Percentiles rank a stretch among this genome's conserved stretches.
phyloP scores from a whole-genome alignment of 2,113 vertebrate species.

The Regulus satrapa region DNA sequence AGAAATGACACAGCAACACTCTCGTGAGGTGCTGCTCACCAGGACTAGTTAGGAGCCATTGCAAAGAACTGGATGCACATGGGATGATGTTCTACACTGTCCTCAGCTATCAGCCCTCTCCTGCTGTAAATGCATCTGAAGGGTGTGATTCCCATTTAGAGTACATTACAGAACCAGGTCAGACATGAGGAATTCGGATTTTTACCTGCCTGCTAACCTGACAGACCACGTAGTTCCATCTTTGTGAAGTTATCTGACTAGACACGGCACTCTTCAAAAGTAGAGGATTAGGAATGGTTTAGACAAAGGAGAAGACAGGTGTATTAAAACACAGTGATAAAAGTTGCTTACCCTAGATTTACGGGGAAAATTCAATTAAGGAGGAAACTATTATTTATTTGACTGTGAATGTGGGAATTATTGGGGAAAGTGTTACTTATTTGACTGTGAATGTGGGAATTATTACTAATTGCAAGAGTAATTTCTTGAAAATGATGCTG shows the following conservation, averaged over 20 bases:
- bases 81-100: background rate
- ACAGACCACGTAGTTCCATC: background rate
- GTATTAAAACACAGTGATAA: background rate
- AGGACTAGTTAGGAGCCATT: background rate
- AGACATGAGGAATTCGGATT: slow-evolving; percentile 45
- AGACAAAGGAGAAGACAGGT: background rate
- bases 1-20: background rate
- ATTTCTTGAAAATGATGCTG: slow-evolving; percentile 59
- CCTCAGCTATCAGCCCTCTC: slow-evolving; percentile 24
- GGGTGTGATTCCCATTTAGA: background rate
- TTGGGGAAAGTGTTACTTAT: slow-evolving; percentile 41
- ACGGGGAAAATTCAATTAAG: slow-evolving; percentile 22
- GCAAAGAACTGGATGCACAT: background rate
- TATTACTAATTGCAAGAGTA: slow-evolving; percentile 63
- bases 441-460: slow-evolving; percentile 46
- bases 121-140: slow-evolving; percentile 42
- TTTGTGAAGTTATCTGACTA: background rate
- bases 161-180: slow-evolving; percentile 51
- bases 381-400: slow-evolving; percentile 36
- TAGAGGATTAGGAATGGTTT: background rate
- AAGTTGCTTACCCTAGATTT: background rate
- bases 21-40: background rate
- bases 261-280: background rate
- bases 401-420: slow-evolving; percentile 36
- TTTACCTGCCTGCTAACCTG: slow-evolving; percentile 34